Evolutionary conservation across 1,140 invertebrate species (phyloP).

Genomic region (Dendroctonus valens): DNA sequence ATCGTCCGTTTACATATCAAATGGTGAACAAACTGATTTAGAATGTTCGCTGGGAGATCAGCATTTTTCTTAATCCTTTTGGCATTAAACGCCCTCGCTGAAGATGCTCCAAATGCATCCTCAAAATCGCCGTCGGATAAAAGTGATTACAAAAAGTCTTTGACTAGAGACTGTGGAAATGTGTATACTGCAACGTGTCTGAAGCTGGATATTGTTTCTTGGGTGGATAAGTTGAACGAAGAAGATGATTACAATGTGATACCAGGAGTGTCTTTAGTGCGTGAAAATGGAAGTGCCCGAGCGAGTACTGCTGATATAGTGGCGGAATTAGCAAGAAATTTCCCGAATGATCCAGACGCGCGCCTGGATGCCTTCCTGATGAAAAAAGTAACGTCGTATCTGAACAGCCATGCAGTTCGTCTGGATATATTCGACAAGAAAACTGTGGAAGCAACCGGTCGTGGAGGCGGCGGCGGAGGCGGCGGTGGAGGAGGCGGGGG

Average conservation of each 20-base stretch:
- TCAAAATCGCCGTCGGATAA: constrained; percentile 28
- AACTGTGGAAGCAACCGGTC: constrained; percentile 45
- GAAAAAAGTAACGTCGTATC: constrained; percentile 67
- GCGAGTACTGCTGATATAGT: constrained; percentile 66
- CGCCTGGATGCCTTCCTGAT: constrained; percentile 72
- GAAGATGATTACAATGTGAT: constrained; percentile 63
- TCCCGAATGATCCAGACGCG: constrained; percentile 72
- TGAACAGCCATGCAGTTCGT: constrained; percentile 70
- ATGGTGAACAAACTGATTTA: constrained; percentile 23
- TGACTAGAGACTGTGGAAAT: constrained; percentile 64
- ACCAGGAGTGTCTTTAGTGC: constrained; percentile 70
- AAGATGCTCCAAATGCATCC: constrained; percentile 14
- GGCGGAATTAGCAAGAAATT: constrained; percentile 67
- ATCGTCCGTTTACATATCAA: constrained; percentile 15
- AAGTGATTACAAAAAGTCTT: constrained; percentile 47
- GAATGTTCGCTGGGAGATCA: constrained; percentile 30
- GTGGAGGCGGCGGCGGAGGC: constrained; percentile 52
- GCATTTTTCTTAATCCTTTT: constrained; percentile 15
- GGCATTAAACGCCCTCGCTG: constrained; percentile 21
- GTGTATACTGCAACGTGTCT: constrained; percentile 73
- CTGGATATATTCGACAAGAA: constrained; percentile 68
- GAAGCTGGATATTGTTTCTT: constrained; percentile 75
- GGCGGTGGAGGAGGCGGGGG: constrained; percentile 54
- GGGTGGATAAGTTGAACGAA: constrained; percentile 69
- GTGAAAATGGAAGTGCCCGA: constrained; percentile 59